These are phyloP conservation scores for Cavia aperea DNA, from an alignment of 2,113 vertebrate species.

Conservation along the genomic window DNA sequence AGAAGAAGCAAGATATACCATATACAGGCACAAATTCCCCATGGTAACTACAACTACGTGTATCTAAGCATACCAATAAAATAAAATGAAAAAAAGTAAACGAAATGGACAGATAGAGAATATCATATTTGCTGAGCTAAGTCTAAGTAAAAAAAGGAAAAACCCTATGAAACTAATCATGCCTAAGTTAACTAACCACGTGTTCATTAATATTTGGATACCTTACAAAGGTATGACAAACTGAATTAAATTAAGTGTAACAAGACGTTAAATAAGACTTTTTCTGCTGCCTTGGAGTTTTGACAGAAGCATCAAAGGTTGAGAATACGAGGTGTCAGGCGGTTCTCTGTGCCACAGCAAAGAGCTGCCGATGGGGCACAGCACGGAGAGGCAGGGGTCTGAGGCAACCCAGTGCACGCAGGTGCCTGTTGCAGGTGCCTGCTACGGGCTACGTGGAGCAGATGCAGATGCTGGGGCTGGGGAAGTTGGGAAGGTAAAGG, in stretches of 20 bases:
- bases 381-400: background rate
- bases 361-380: background rate
- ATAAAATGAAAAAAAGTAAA: background rate
- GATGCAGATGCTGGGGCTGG: too few relatives aligned
- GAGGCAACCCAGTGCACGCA: background rate
- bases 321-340: background rate
- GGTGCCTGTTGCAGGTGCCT: too few relatives aligned
- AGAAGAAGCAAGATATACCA: background rate
- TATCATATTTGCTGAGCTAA: constrained; percentile 29
- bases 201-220: constrained; percentile 62
- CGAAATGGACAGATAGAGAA: background rate
- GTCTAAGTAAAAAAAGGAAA: background rate
- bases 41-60: background rate
- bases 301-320: constrained; percentile 49
- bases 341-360: constrained; percentile 11
- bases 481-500: background rate
- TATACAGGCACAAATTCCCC: background rate
- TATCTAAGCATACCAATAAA: background rate
- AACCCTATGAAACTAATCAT: constrained; percentile 43
- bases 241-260: constrained; percentile 65
- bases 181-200: constrained; percentile 54
- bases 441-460: background rate
- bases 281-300: constrained; percentile 49
- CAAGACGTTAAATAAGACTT: constrained; percentile 52
- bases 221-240: constrained; percentile 31